phyloP scores from a whole-genome alignment of 2,113 vertebrate species.

The Mormyrus iriodes region DNA sequence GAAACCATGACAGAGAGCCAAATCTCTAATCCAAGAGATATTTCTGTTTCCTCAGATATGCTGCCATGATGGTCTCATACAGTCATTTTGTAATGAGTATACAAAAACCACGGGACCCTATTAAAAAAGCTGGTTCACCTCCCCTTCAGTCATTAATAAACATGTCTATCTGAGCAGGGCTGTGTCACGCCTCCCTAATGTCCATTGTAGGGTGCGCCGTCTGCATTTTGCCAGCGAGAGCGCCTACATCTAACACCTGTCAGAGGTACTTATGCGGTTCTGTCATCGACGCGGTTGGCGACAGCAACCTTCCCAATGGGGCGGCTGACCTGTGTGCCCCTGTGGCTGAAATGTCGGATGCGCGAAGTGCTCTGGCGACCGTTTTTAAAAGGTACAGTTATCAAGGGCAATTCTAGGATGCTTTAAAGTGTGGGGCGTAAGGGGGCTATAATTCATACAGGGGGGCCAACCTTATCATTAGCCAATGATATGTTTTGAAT shows the following conservation, averaged over 20 bases:
- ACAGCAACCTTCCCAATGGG: not conserved
- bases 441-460: not conserved
- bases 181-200: not conserved
- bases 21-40: not conserved
- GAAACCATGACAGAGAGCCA: not conserved
- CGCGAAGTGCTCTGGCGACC: not conserved
- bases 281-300: not conserved
- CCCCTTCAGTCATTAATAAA: not conserved
- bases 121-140: not conserved
- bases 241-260: not conserved
- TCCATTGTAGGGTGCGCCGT: not conserved
- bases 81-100: not conserved
- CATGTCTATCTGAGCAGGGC: not conserved
- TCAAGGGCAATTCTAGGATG: not conserved
- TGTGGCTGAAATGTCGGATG: not conserved
- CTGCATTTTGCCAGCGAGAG: not conserved
- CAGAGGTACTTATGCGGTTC: not conserved
- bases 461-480: not conserved
- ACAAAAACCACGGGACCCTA: not conserved
- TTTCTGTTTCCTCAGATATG: slow-evolving; percentile 4
- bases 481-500: not conserved
- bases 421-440: not conserved
- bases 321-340: not conserved
- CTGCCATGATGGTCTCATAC: not conserved
- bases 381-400: not conserved